Evolutionary conservation across 1,140 invertebrate species (phyloP).

Genomic region (Scaptomyza graminum): DNA sequence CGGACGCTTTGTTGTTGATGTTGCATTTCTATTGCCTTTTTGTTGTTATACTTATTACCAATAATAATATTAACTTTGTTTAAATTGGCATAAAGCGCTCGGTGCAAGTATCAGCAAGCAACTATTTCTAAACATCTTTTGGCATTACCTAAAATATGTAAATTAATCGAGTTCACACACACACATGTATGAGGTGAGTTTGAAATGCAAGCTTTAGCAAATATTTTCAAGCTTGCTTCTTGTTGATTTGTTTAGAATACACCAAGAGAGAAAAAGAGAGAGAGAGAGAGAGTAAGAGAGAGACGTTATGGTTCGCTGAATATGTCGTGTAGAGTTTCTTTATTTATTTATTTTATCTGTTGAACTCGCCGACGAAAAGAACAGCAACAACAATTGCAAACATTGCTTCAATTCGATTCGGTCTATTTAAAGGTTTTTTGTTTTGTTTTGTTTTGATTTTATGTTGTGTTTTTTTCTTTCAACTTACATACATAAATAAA

Average conservation of each 20-base stretch:
- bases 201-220: neutral
- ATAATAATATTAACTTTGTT: neutral
- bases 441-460: neutral
- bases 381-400: constrained; percentile 47
- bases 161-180: constrained; percentile 5
- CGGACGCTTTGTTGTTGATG: constrained; percentile 60
- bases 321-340: constrained; percentile 10
- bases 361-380: constrained; percentile 10
- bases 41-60: neutral
- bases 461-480: neutral
- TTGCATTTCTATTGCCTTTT: constrained; percentile 11
- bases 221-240: neutral
- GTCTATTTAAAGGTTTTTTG: constrained; percentile 60
- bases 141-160: constrained; percentile 16
- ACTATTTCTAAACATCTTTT: constrained; percentile 3
- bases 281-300: neutral
- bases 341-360: neutral
- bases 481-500: constrained; percentile 17
- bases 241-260: neutral
- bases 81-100: neutral
- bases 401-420: constrained; percentile 46
- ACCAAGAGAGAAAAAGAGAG: neutral
- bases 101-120: too few species aligned
- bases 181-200: constrained; percentile 1
- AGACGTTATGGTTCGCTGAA: constrained; percentile 45